Conservation (phyloP, 2,113 vertebrate genomes). For the Hepsetus odoe region DNA sequence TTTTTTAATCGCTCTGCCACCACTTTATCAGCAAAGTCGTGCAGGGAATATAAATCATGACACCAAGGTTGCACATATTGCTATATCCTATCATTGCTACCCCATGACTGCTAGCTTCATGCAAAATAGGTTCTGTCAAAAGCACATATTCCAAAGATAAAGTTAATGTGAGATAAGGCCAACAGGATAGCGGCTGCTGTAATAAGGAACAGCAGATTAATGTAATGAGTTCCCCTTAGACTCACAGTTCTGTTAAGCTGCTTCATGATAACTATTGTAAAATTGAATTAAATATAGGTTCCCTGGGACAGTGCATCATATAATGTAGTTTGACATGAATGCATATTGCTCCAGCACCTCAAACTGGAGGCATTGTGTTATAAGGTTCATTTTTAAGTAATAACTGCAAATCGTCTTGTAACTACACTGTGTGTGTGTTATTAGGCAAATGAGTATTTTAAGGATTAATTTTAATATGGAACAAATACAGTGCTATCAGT, state of each 20-base stretch:
- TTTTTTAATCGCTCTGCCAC: slow-evolving; percentile 3
- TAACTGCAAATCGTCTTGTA: too few species aligned
- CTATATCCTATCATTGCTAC: slow-evolving; percentile 28
- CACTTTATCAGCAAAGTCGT: slow-evolving; percentile 18
- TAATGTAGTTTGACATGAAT: too few species aligned
- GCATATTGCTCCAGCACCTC: too few species aligned
- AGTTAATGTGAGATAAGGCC: not conserved
- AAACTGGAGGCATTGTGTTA: too few species aligned
- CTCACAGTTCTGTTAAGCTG: too few species aligned
- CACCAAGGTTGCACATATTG: slow-evolving; percentile 28
- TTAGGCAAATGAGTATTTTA: too few species aligned
- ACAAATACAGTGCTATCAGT: too few species aligned
- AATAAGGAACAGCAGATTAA: not conserved
- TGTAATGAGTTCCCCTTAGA: not conserved
- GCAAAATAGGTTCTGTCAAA: not conserved
- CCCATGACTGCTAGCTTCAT: not conserved
- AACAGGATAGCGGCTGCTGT: not conserved
- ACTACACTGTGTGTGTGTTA: too few species aligned
- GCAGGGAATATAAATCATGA: slow-evolving; percentile 40
- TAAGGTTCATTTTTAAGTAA: too few species aligned
- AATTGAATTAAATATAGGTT: too few species aligned
- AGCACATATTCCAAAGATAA: not conserved
- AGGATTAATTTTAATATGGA: too few species aligned
- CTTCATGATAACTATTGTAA: not conserved
- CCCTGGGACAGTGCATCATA: too few species aligned